Base-by-base conservation (phyloP, 2,797 vertebrate species). In the Epinephelus malabaricus region DNA sequence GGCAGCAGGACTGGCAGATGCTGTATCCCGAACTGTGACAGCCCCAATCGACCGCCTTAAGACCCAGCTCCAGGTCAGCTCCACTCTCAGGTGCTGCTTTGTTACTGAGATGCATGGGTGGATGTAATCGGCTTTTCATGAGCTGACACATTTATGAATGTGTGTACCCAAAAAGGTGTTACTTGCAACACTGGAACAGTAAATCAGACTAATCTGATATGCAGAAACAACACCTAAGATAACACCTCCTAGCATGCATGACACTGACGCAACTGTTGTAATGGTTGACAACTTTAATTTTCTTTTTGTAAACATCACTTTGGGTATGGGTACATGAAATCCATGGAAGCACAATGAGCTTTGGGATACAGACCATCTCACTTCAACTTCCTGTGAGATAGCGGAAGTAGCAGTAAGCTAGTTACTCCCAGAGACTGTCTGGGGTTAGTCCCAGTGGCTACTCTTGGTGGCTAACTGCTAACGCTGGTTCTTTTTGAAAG, bases 31-130 rank as follows among this genome's bases (percentile, higher is more conserved):
- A 61, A 96, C 92, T 5, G 86, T 88, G 61, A 96, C 95, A 0
- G 95, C 95, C 1, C 95, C 95, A 19, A 95, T 96, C 38, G 94
- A 96, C 68, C 93, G 93, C 5, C 87, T 96, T 0, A 96, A 96
- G 86, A 96, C 94, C 34, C 94, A 94, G 46, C 92, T 96, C 38
- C 95, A 96, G 94, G 95, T 96, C 67, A 83, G 86, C 12, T 43
- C 11, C 34, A 23, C 25, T 1, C 0, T 25, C 53, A 67, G 60
- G 21, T 50, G 53, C 56, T 60, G 4, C 21, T 63, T 19, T 38
- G 11, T 50, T 13, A 51, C 8, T 12, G 8, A 45, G 56, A 50
- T 15, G 14, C 13, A 62, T 14, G 18, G 1, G 2, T 38, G 50
- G 14, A 25, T 55, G 21, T 27, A 12, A 30, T n/a, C 54, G 21